Evolutionary conservation across 1,140 invertebrate species (phyloP), one percentile per base, ranked within the genome.

Genomic region (Eupristina koningsbergeri): DNA sequence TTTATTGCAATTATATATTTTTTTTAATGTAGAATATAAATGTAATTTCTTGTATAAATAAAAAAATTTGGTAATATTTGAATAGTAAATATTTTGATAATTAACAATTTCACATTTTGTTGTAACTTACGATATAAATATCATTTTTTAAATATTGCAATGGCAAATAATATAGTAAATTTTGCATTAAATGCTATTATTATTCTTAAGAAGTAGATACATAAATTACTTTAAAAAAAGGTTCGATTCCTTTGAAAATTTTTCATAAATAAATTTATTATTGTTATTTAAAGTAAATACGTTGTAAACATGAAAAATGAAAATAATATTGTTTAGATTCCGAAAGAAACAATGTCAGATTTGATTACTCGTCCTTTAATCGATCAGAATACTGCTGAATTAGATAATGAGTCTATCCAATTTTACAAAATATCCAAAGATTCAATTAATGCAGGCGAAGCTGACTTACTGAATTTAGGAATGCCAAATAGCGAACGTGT

Each of bases 381-480:
- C n/a, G 53, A 80, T 34, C 82, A 80, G 34, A 77, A 13, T 2
- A 26, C 47, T 6, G 41, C n/a, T 26, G 17, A 17, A 58, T n/a
- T 64, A 29, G 39, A 39, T 0, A 64, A 63, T 3, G 36, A 71
- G 9, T 11, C 29, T 0, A 71, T 5, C 26, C 19, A n/a, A 8
- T 41, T 36, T 3, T 36, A 36, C 15, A 71, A 41, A 8, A 26
- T 41, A 0, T 71, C 67, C 22, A 36, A 71, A 9, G 36, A 71
- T 13, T 71, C 67, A 6, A 11, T 22, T 19, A 71, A 22, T n/a
- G 39, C 67, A 17, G 85, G 86, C 31, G 93, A 94, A 85, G 91
- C 92, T 0, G 93, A 93, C 87, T 85, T 93, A 36, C 84, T 93
- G 2, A 93, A 93, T 80, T 86, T 93, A 17, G 92, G 92, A 47